A percentile compares a stretch with the other conserved stretches of the same genome.
Conservation (phyloP, 2,888 invertebrate species). For the Rhagonycha lutea region DNA sequence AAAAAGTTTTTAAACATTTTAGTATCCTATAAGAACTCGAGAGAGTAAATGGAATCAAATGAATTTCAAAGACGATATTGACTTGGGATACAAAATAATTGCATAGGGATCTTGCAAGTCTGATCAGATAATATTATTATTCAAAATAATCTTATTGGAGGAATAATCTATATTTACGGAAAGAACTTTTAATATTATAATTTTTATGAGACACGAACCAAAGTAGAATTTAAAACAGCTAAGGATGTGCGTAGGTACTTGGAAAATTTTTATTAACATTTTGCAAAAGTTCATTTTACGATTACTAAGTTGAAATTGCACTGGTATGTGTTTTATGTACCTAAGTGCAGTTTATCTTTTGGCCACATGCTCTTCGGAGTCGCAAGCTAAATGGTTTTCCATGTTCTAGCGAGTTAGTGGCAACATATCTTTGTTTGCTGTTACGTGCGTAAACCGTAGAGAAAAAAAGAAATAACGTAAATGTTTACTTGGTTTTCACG, state of each 20-base stretch:
- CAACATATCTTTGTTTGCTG: conserved; percentile 42
- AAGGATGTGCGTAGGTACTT: neutral
- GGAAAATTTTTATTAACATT: conserved; percentile 4
- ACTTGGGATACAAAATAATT: conserved; percentile 49
- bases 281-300: conserved; percentile 14
- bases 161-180: conserved; percentile 15
- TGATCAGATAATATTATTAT: conserved; percentile 40
- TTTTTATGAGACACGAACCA: conserved; percentile 9
- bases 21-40: conserved; percentile 19
- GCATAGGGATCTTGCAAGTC: conserved; percentile 42
- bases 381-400: conserved; percentile 41
- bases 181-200: conserved; percentile 24
- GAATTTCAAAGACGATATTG: conserved; percentile 43
- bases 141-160: conserved; percentile 27
- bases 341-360: conserved; percentile 32
- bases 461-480: conserved; percentile 36
- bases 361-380: conserved; percentile 30
- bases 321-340: conserved; percentile 21
- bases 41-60: conserved; percentile 34
- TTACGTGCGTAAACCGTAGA: conserved; percentile 37
- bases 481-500: conserved; percentile 34
- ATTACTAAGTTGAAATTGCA: conserved; percentile 18
- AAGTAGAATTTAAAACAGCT: conserved; percentile 1
- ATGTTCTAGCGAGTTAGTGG: conserved; percentile 41
- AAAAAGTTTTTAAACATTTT: neutral